Evolutionary conservation across 2,113 vertebrate genomes (phyloP).

Genomic region (Climacteris rufus): DNA sequence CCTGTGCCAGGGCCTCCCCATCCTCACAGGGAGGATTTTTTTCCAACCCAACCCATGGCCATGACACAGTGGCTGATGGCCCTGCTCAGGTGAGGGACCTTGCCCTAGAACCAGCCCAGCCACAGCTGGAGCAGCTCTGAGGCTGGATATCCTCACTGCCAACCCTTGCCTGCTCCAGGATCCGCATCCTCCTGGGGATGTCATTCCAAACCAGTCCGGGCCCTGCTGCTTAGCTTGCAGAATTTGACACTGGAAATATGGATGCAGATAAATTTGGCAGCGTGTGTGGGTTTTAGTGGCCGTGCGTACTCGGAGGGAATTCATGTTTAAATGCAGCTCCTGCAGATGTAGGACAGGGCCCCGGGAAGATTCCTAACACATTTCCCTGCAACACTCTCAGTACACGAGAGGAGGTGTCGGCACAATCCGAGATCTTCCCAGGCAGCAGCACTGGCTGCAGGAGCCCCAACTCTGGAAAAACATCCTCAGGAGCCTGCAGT

Average conservation of each 20-base stretch:
- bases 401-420: background rate
- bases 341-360: background rate
- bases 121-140: background rate
- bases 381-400: background rate
- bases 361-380: background rate
- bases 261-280: background rate
- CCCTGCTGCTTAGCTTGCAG: background rate
- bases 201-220: background rate
- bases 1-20: background rate
- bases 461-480: background rate
- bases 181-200: rapidly evolving
- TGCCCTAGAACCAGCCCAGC: background rate
- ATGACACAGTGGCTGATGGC: background rate
- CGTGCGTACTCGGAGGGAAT: rapidly evolving
- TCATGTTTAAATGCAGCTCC: background rate
- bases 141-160: background rate
- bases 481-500: background rate
- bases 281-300: background rate
- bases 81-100: background rate
- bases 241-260: background rate
- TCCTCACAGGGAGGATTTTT: background rate
- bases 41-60: background rate
- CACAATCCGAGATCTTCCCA: background rate
- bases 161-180: background rate
- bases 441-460: background rate